Base-by-base conservation (phyloP, 2,113 vertebrate genomes). In the Anolis carolinensis region DNA sequence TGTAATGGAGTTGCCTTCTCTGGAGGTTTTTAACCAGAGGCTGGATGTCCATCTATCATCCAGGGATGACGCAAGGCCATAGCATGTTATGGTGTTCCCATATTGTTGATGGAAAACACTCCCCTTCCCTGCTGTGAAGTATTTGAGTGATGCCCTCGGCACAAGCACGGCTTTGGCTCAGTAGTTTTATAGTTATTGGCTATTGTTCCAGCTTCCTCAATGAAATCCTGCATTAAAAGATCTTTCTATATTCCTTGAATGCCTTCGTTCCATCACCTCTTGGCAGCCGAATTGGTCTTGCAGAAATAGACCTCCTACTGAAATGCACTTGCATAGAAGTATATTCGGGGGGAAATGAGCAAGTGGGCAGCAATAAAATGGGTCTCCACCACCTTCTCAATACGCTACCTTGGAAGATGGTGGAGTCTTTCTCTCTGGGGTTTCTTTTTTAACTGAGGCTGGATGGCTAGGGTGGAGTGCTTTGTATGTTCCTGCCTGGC, bases 221-320 rank as follows among this genome's bases (percentile, higher is more conserved):
- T 93, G 84, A 90, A 88, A 93, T 21, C 25, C 89, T 90, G 78
- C 75, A 59, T 85, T 88, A 85, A 89, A 93, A 92, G 62, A 73
- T 83, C 90, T 93, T 91, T 93, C 90, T 87, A 1, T 89, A 88
- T 67, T 93, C 89, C 80, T 86, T 50, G 83, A 82, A 89, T 39
- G 88, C 79, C 16, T 77, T 76, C 44, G 39, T 93, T 93, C 92
- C 91, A 88, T 91, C 85, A 91, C 76, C 88, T 76, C 48, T 84
- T 89, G 93, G 91, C 92, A 93, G 87, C 76, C 86, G 65, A n/a
- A 81, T 77, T n/a, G 62, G n/a, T n/a, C 39, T 76, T 34, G 50
- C 62, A 32, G 59, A 59, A n/a, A 34, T 50, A 50, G 25, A 34
- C 10, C 7, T 63, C 30, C 44, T 77, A 2, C 2, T 76, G 73